phyloP scores from a whole-genome alignment of 2,113 vertebrate species.

The Corythornis cristatus region DNA sequence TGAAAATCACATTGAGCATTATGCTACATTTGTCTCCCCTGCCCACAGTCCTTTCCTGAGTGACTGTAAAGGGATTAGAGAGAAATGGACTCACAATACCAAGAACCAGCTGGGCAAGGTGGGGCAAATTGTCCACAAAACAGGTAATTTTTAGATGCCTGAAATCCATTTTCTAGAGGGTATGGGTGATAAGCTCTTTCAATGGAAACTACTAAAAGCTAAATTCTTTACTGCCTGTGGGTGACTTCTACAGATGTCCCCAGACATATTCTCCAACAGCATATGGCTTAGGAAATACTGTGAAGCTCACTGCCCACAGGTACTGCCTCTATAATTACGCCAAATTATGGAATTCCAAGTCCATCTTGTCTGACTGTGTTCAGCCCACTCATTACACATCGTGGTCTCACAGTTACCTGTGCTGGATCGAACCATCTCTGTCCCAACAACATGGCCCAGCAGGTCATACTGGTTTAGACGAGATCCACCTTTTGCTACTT shows the following conservation, averaged over 20 bases:
- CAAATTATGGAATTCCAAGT: not conserved
- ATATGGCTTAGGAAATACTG: not conserved
- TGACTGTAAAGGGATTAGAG: constrained; percentile 21
- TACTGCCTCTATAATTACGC: not conserved
- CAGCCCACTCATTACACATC: accelerated
- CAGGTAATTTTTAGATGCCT: not conserved
- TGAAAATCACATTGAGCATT: constrained; percentile 33
- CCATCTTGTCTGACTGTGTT: not conserved
- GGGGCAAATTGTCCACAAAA: not conserved
- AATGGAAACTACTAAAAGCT: not conserved
- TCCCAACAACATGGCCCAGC: constrained; percentile 92
- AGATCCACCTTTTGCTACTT: constrained; percentile 95
- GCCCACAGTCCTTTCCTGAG: not conserved
- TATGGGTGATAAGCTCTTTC: not conserved
- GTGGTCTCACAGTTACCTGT: constrained; percentile 82
- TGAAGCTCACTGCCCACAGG: not conserved
- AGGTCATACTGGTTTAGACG: constrained; percentile 97
- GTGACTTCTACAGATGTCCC: not conserved
- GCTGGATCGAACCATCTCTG: constrained; percentile 96
- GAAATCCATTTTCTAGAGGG: not conserved
- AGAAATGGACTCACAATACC: constrained; percentile 6
- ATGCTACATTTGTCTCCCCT: not conserved
- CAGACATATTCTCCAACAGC: not conserved
- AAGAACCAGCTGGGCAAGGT: not conserved
- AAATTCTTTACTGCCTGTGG: not conserved